Conservation (phyloP, 2,888 invertebrate genomes). For the Monopis laevigella region DNA sequence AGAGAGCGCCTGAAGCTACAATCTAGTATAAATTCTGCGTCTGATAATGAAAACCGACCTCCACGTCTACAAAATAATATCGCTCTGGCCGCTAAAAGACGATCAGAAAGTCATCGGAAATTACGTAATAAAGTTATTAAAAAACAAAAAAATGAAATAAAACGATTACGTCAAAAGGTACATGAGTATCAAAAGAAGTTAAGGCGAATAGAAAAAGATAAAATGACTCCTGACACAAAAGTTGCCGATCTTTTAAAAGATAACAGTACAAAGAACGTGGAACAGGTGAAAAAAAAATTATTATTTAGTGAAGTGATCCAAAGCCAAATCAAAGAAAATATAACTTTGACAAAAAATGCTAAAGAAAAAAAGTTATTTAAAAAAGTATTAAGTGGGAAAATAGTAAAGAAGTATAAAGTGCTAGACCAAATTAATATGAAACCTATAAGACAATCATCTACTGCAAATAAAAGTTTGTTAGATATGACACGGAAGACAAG, state of each 20-base stretch:
- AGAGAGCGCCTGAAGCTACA: slow-evolving; percentile 18
- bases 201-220: slow-evolving; percentile 14
- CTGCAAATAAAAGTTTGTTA: slow-evolving; percentile 15
- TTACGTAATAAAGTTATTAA: slow-evolving; percentile 15
- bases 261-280: slow-evolving; percentile 18
- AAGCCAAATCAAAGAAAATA: slow-evolving; percentile 20
- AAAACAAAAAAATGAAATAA: slow-evolving; percentile 11
- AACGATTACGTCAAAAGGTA: slow-evolving; percentile 11
- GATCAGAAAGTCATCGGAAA: slow-evolving; percentile 16
- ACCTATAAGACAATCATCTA: slow-evolving; percentile 14
- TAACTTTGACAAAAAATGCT: slow-evolving; percentile 16
- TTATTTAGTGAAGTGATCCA: slow-evolving; percentile 19
- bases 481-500: slow-evolving; percentile 14
- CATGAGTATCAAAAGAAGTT: slow-evolving; percentile 13
- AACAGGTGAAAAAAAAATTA: slow-evolving; percentile 18
- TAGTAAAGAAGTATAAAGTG: slow-evolving; percentile 14
- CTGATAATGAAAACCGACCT: slow-evolving; percentile 17
- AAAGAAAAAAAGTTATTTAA: slow-evolving; percentile 16
- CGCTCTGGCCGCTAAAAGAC: slow-evolving; percentile 17
- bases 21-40: slow-evolving; percentile 13
- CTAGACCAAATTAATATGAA: slow-evolving; percentile 15
- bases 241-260: slow-evolving; percentile 16
- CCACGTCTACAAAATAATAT: slow-evolving; percentile 16
- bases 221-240: slow-evolving; percentile 19
- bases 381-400: slow-evolving; percentile 11